Evolutionary conservation across 1,140 invertebrate species (phyloP).

Genomic region (Drosophila funebris): DNA sequence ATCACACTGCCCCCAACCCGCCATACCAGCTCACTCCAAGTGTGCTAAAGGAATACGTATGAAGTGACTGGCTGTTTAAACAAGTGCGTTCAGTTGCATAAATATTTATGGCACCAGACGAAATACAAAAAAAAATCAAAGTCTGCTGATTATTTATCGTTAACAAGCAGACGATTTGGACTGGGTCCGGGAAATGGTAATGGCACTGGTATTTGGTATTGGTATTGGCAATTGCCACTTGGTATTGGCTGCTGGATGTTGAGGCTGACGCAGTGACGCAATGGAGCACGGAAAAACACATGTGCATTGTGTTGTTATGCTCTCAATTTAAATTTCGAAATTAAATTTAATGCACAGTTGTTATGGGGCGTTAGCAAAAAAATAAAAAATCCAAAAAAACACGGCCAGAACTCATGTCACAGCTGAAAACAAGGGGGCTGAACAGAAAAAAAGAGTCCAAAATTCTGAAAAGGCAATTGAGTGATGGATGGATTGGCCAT

Average conservation of each 20-base stretch:
- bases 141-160: conserved; percentile 69
- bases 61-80: conserved; percentile 58
- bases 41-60: conserved; percentile 32
- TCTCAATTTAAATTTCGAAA: conserved; percentile 43
- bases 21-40: neutral
- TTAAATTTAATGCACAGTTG: conserved; percentile 75
- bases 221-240: neutral
- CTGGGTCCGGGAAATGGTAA: conserved; percentile 1
- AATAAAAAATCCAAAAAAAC: conserved; percentile 20
- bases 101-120: conserved; percentile 69
- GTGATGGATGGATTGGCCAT: conserved; percentile 73
- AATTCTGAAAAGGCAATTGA: conserved; percentile 63
- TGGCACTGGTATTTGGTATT: neutral
- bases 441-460: conserved; percentile 28
- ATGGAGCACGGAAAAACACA: conserved; percentile 51
- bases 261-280: conserved; percentile 32
- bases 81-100: conserved; percentile 70
- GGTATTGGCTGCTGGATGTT: neutral
- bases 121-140: conserved; percentile 28
- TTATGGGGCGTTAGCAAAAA: conserved; percentile 37
- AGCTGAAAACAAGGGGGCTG: neutral
- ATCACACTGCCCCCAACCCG: neutral
- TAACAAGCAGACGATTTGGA: conserved; percentile 36
- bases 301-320: conserved; percentile 52
- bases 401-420: conserved; percentile 3